Percentiles rank a stretch among this genome's conserved stretches.
These are phyloP conservation scores for Egretta garzetta DNA, from an alignment of 2,113 vertebrate genomes.

Conservation along the genomic window DNA sequence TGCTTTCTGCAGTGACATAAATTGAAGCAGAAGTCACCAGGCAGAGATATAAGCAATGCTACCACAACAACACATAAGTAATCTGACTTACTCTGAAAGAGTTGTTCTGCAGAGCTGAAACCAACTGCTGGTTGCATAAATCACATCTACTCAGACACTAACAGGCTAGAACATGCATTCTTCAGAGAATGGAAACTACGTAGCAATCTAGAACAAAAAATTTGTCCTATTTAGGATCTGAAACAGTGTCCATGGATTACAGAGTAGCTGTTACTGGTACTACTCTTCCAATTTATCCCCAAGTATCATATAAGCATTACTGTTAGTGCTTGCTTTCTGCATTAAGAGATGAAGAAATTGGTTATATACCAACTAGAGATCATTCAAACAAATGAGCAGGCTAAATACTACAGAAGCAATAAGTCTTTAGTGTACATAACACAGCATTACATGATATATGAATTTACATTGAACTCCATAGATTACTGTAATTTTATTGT, in stretches of 20 bases:
- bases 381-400: background rate
- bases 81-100: constrained; percentile 27
- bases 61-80: constrained; percentile 37
- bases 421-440: background rate
- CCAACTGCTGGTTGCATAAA: constrained; percentile 13
- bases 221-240: background rate
- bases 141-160: constrained; percentile 3
- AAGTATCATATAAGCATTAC: background rate
- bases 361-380: background rate
- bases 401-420: background rate
- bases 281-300: background rate
- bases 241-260: background rate
- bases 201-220: background rate
- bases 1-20: constrained; percentile 61
- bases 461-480: background rate
- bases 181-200: background rate
- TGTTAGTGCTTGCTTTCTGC: background rate
- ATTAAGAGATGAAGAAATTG: background rate
- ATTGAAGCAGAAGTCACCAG: constrained; percentile 52
- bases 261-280: background rate
- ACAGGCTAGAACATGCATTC: background rate
- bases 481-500: background rate
- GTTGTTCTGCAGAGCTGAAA: constrained; percentile 33
- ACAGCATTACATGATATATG: background rate
- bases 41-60: constrained; percentile 27